Base-by-base conservation (phyloP, 2,888 invertebrate species). In the Rhagonycha lutea region DNA sequence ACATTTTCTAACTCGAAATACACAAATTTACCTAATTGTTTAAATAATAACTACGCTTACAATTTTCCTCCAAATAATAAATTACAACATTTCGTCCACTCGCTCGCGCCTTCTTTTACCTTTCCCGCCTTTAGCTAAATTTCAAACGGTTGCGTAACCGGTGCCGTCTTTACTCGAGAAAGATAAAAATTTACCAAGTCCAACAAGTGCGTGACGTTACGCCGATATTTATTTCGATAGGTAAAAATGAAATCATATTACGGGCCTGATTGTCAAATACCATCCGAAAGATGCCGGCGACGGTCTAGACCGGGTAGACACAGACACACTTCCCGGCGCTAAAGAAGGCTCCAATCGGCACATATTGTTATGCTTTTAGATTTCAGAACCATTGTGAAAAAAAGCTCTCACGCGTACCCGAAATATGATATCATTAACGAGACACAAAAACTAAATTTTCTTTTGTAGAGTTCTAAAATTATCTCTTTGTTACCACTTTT, bases 311-410 rank as follows among this genome's bases (percentile, higher is more conserved):
- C 78, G 68, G 67, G 80, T 78, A 82, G 81, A 82, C 81, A 79
- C 78, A 82, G 81, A 82, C 81, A 79, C 79, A 82, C 81, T 82
- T 82, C 80, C 82, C 82, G 82, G 81, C 80, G 79, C 79, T 80
- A 80, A 83, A 80, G 83, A 82, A 81, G 83, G 80, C 81, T 81
- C 81, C 81, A 78, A 78, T 83, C 83, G 80, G 80, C 82, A 81
- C 83, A 83, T 80, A 81, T 80, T 81, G 80, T 81, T 81, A 79
- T 80, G 76, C 77, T 79, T 79, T 78, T 77, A 78, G 78, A 79
- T 80, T 79, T 75, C 73, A 77, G 63, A 63, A 78, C 79, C 80
- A 76, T 75, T 60, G 69, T 69, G 73, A 29, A 63, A 73, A 73
- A 61, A 69, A 24, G 69, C 73, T 24, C 61, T 29, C 28, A 61